Conservation (phyloP, 2,797 vertebrate species). For the Erpetoichthys calabaricus region DNA sequence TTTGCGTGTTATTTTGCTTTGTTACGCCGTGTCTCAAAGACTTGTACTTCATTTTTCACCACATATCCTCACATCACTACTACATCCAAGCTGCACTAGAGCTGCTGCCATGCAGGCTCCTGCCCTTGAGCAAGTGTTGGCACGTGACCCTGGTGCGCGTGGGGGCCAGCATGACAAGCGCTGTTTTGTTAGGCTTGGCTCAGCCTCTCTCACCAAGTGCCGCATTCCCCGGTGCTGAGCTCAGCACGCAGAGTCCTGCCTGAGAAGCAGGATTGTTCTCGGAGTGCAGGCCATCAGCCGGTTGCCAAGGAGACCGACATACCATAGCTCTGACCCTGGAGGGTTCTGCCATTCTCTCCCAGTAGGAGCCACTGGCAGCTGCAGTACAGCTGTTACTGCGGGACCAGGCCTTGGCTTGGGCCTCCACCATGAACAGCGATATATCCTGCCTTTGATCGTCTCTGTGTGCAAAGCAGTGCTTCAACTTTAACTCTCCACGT, state of each 20-base stretch:
- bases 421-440: conserved; percentile 2
- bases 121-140: too few species aligned
- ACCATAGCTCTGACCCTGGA: conserved; percentile 83
- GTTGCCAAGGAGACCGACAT: conserved; percentile 90
- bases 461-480: too few species aligned
- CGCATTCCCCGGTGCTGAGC: conserved; percentile 30
- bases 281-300: conserved; percentile 58
- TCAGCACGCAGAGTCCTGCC: conserved; percentile 37
- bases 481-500: too few species aligned
- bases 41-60: too few species aligned
- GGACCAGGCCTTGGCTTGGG: conserved; percentile 26
- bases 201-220: conserved; percentile 21
- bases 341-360: conserved; percentile 63
- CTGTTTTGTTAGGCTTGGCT: conserved; percentile 40
- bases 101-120: too few species aligned
- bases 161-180: conserved; percentile 36
- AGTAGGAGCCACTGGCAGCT: conserved; percentile 75
- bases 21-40: too few species aligned
- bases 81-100: too few species aligned
- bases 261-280: conserved; percentile 64
- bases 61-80: too few species aligned
- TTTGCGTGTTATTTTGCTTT: too few species aligned
- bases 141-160: conserved; percentile 10
- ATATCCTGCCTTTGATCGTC: too few species aligned
- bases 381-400: conserved; percentile 77